phyloP scores from a whole-genome alignment of 2,888 invertebrate genomes.

The Erebia epiphron region DNA sequence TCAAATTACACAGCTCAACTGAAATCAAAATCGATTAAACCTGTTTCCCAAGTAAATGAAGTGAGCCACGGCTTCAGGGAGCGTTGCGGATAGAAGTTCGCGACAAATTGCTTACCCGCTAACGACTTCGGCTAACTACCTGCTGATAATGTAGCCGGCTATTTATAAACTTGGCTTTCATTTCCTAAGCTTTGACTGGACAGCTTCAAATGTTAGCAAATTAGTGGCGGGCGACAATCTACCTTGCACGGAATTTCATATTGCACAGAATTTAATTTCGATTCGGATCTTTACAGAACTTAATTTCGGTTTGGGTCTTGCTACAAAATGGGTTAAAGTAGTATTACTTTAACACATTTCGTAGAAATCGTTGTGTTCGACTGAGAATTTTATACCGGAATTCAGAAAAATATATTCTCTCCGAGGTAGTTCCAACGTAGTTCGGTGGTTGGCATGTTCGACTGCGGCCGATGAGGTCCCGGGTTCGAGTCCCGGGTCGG shows the following conservation, averaged over 20 bases:
- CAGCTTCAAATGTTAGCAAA: slow-evolving; percentile 26
- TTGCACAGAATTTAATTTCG: not conserved
- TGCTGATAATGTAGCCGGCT: slow-evolving; percentile 39
- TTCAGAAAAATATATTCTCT: not conserved
- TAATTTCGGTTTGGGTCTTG: not conserved
- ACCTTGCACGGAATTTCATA: slow-evolving; percentile 12
- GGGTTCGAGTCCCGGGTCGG: too few species aligned
- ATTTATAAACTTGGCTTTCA: slow-evolving; percentile 41
- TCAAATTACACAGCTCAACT: slow-evolving; percentile 14
- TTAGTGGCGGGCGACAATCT: slow-evolving; percentile 10
- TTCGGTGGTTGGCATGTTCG: too few species aligned
- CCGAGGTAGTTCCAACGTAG: too few species aligned
- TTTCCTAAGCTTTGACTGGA: slow-evolving; percentile 31
- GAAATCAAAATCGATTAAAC: slow-evolving; percentile 27
- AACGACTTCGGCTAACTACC: slow-evolving; percentile 55
- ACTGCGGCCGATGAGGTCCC: too few species aligned
- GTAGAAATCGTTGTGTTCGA: slow-evolving; percentile 6
- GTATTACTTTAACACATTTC: too few species aligned
- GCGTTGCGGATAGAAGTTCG: slow-evolving; percentile 46
- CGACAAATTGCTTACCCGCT: slow-evolving; percentile 58
- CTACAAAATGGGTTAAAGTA: too few species aligned
- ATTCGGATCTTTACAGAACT: not conserved
- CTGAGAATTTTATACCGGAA: not conserved
- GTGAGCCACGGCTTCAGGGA: slow-evolving; percentile 32
- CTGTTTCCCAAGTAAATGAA: slow-evolving; percentile 38